These are phyloP conservation scores for Glyphotaelius pellucidus DNA, from an alignment of 2,888 invertebrate genomes.

Conservation along the genomic window DNA sequence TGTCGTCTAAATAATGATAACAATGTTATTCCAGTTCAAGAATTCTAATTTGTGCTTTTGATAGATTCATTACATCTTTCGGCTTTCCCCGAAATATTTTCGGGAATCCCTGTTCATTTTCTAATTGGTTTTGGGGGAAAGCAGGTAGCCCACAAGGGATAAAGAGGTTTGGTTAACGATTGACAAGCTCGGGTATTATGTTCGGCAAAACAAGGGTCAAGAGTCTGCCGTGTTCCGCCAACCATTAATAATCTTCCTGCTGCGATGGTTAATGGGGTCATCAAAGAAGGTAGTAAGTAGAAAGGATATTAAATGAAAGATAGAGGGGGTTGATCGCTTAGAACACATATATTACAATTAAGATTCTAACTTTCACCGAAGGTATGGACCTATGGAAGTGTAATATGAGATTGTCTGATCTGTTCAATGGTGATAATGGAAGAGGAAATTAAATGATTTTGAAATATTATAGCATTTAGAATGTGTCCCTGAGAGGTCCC, in stretches of 20 bases:
- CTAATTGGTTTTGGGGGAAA: slow-evolving; percentile 3
- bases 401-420: too few relatives aligned
- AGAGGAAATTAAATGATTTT: too few relatives aligned
- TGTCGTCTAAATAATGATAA: not conserved
- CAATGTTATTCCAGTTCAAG: not conserved
- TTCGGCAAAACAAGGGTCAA: not conserved
- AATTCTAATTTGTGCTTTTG: not conserved
- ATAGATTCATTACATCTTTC: not conserved
- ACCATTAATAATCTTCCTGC: not conserved
- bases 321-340: not conserved
- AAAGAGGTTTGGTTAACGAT: not conserved
- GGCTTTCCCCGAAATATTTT: not conserved
- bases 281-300: not conserved
- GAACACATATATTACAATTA: not conserved
- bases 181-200: not conserved
- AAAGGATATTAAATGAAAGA: not conserved
- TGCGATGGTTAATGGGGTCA: not conserved
- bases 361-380: not conserved
- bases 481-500: too few relatives aligned
- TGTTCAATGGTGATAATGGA: too few relatives aligned
- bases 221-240: not conserved
- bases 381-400: not conserved
- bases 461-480: too few relatives aligned
- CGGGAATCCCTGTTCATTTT: slow-evolving; percentile 4
- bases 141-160: not conserved